Evolutionary conservation across 2,888 invertebrate species (phyloP).

Genomic region (Anodontia alba): DNA sequence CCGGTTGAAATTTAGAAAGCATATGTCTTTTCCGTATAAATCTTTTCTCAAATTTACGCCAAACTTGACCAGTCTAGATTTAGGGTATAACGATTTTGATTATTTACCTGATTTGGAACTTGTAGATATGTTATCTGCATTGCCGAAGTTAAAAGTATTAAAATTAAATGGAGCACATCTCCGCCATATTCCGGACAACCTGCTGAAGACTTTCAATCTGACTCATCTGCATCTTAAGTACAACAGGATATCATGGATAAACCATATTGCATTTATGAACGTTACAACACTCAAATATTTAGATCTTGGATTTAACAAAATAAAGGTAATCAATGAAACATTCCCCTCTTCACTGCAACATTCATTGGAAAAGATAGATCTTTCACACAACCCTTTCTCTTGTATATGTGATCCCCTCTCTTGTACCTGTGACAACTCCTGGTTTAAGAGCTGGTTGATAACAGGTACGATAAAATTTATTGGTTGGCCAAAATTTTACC

Average conservation of each 20-base stretch:
- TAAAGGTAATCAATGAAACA: not conserved
- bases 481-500: conserved; percentile 28
- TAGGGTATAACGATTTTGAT: conserved; percentile 20
- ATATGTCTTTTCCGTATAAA: not conserved
- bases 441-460: conserved; percentile 21
- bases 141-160: conserved; percentile 7
- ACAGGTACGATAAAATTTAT: conserved; percentile 13
- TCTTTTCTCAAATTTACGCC: conserved; percentile 2
- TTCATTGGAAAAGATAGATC: conserved; percentile 1
- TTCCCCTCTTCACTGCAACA: conserved; percentile 5
- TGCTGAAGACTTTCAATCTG: not conserved
- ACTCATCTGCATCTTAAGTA: not conserved
- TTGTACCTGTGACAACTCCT: not conserved
- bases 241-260: not conserved
- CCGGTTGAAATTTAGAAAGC: conserved; percentile 2
- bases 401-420: conserved; percentile 9
- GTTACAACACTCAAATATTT: conserved; percentile 7
- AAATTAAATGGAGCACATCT: not conserved
- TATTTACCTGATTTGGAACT: not conserved
- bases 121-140: conserved; percentile 4
- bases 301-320: conserved; percentile 11
- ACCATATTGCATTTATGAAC: not conserved
- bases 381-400: conserved; percentile 14
- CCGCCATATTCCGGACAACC: conserved; percentile 16
- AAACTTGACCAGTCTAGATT: conserved; percentile 2